Base-by-base conservation (phyloP, 2,113 vertebrate species). In the Argyrosomus japonicus region DNA sequence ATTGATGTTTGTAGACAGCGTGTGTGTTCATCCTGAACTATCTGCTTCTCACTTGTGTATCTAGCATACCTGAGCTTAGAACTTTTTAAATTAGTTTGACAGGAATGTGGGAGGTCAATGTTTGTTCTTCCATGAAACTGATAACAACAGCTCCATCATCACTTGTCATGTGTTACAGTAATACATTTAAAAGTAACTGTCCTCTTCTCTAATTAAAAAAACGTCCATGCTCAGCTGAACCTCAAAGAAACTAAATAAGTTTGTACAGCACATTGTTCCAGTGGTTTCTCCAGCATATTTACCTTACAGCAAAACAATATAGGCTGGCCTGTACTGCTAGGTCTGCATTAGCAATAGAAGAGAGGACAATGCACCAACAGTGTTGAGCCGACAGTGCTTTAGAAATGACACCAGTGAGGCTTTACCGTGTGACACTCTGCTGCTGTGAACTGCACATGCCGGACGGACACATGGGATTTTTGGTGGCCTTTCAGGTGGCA, bases 301-400 rank as follows among this genome's bases (percentile, higher is more conserved):
- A 88, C 82, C 81, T 75, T 76, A 80, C 77, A 83, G 67, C 75
- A 43, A 68, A 81, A 91, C 93, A 94, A 94, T 91, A 88, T 81
- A 50, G 77, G 67, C 75, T 56, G 74, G 75, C 61, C 74, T 61
- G 90, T 79, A 86, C 64, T 94, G 94, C 94, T 80, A 93, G 90
- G 84, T 93, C 94, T 86, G 93, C 94, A 95, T 71, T 91, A 82
- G 90, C 88, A 63, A 91, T 91, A 92, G 73, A 92, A 78, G 79
- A 27, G 75, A 67, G 79, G 85, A 94, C 93, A 94, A 94, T 88
- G 84, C 87, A 40, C 21, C 67, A 50, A 83, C 86, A 88, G 87
- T 81, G 89, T 94, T 90, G 84, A 90, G 90, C 82, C 79, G 85
- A 85, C 93, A 86, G 79, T 65, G 86, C 92, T 93, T 93, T 91